A percentile compares a stretch with the other conserved stretches of the same genome.
Conservation (phyloP, 2,888 invertebrate species). For the Celastrina argiolus region DNA sequence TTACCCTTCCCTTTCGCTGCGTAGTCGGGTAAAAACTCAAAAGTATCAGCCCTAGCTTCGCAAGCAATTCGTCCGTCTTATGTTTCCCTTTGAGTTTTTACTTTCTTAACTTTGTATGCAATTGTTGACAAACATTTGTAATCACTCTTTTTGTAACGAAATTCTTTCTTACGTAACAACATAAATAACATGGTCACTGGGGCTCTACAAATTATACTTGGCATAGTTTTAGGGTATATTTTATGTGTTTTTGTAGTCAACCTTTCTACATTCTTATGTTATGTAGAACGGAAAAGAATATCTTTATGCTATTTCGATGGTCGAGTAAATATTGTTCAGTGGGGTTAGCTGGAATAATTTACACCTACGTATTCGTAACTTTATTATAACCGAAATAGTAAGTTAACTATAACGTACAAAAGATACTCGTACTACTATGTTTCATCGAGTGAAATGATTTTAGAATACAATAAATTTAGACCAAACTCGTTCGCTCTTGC, state of each 20-base stretch:
- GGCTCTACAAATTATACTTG: not conserved
- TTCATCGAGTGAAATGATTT: too few relatives aligned
- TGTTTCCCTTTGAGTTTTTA: constrained; percentile 28
- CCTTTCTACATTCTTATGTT: not conserved
- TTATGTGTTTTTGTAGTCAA: not conserved
- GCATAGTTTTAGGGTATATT: not conserved
- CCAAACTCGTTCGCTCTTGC: too few relatives aligned
- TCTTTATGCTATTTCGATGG: too few relatives aligned
- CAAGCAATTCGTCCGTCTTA: constrained; percentile 14
- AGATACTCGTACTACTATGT: too few relatives aligned
- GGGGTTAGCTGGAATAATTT: too few relatives aligned
- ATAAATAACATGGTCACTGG: not conserved
- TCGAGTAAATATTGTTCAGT: too few relatives aligned
- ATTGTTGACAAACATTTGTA: constrained; percentile 20
- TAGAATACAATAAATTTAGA: too few relatives aligned
- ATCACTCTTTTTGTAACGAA: not conserved
- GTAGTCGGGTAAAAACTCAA: not conserved
- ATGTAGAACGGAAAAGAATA: not conserved
- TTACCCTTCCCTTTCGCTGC: too few relatives aligned
- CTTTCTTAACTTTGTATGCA: constrained; percentile 30
- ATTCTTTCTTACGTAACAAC: not conserved
- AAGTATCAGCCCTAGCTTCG: not conserved
- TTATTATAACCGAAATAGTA: too few relatives aligned
- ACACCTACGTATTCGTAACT: too few relatives aligned
- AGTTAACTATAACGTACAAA: too few relatives aligned